Base-by-base conservation (phyloP, 2,888 invertebrate genomes). In the Oasisia sp. region DNA sequence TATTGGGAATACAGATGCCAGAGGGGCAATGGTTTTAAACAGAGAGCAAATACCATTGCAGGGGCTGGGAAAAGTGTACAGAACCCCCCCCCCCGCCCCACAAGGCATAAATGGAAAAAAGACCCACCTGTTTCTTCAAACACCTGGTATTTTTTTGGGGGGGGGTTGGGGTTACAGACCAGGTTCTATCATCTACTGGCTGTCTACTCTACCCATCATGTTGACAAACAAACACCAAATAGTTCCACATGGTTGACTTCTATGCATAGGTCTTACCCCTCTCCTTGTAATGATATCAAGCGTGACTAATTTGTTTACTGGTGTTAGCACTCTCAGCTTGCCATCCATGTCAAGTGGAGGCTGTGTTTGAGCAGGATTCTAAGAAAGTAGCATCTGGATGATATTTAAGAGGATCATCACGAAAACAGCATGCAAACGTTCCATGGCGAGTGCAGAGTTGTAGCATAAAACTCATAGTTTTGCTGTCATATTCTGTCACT, bases 241-340 rank as follows among this genome's bases (percentile, higher is more conserved):
- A 74, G 14, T 50, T 74, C 19, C 74, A 74, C 74, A 27, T 74
- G 74, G 27, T 74, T 74, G 74, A 74, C 74, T 27, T 50, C 9
- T 50, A 14, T 19, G 27, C n/a, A 27, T 27, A 74, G 27, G 14
- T 74, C 74, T 74, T 74, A 74, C 27, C 0, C 74, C 74, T 74
- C n/a, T 74, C 7, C 27, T n/a, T 74, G 27, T 74, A 74, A 74
- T 74, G 2, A 74, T 74, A 74, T 74, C 27, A 74, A 74, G 74
- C 74, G 27, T 74, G 74, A 74, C 74, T 74, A 74, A 74, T 74
- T 74, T 74, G 74, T 74, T 74, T 74, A 74, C 74, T 74, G 74
- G 14, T 74, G 27, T 74, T 74, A 74, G 74, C 19, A 74, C 19
- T n/a, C 74, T 74, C 74, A 3, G n/a, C 27, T 27, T 74, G 74